These are phyloP conservation scores for Myiotriccus ornatus DNA, from an alignment of 2,797 vertebrate genomes.

Conservation along the genomic window DNA sequence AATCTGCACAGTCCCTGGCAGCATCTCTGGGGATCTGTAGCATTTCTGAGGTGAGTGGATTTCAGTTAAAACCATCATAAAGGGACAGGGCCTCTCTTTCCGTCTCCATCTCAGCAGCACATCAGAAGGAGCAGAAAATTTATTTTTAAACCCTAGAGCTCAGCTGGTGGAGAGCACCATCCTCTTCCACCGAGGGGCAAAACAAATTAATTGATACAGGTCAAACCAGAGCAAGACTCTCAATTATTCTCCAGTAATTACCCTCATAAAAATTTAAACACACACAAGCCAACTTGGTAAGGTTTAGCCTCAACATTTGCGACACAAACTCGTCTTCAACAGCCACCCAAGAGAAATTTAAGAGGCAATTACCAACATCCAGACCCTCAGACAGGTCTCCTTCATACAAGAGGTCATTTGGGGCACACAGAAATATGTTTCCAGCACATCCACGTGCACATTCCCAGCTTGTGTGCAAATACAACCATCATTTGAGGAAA, in stretches of 20 bases:
- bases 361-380: not conserved
- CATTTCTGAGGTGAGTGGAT: not conserved
- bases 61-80: conserved; percentile 3
- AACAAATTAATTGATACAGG: conserved; percentile 50
- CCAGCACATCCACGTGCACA: not conserved
- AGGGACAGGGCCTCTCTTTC: not conserved
- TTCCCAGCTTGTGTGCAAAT: not conserved
- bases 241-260: conserved; percentile 51
- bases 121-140: not conserved
- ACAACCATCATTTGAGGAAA: not conserved
- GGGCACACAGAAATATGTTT: not conserved
- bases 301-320: not conserved
- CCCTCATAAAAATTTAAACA: conserved; percentile 44
- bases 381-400: not conserved
- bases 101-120: not conserved
- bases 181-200: not conserved
- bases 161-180: not conserved
- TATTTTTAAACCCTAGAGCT: not conserved
- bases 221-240: conserved; percentile 15
- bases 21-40: not conserved
- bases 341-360: not conserved
- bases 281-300: not conserved
- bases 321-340: not conserved
- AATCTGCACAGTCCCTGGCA: not conserved
- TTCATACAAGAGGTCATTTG: not conserved